Base-by-base conservation (phyloP, 2,888 invertebrate genomes). In the Drosophila anceps region DNA sequence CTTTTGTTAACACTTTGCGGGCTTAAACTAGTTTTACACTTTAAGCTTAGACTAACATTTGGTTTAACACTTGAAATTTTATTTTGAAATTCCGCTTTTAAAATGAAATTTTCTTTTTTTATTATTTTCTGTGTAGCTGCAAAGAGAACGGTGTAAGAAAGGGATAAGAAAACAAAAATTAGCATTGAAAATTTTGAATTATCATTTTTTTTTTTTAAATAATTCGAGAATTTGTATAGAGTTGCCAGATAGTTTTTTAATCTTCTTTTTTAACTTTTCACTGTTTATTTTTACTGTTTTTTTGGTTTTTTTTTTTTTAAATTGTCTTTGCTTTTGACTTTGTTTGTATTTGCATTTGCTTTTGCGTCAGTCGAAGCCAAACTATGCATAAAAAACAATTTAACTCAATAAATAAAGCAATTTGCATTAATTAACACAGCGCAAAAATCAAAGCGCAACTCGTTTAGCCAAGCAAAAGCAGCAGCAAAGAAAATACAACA, bases 31-130 rank as follows among this genome's bases (percentile, higher is more conserved):
- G 73, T 81, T 82, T 73, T 81, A 83, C 84, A 86, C 90, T 90
- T 88, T 88, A 73, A 66, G 73, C 86, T 86, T 86, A 88, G 62
- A 79, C 79, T 86, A 86, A 81, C 79, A 81, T 90, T 90, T 90
- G 90, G 86, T 90, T 86, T 83, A 73, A 86, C 90, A 86, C 86
- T 81, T 75, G 70, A n/a, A 73, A 69, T 72, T 50, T 54, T 61
- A 2, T 24, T 24, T 37, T 27, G 12, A 43, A 46, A 50, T 63
- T 51, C 59, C 70, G 48, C 65, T 69, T 64, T 54, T 69, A 5
- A 69, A 54, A 48, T 63, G 51, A 39, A 68, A 46, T 44, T 43
- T 55, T 50, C n/a, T 51, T 59, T 39, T 51, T 55, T 67, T 24
- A 3, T 24, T 24, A 24, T 67, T 70, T 60, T 67, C 62, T 76